Base-by-base conservation (phyloP, 2,888 invertebrate genomes). In the Eretmocerus hayati region DNA sequence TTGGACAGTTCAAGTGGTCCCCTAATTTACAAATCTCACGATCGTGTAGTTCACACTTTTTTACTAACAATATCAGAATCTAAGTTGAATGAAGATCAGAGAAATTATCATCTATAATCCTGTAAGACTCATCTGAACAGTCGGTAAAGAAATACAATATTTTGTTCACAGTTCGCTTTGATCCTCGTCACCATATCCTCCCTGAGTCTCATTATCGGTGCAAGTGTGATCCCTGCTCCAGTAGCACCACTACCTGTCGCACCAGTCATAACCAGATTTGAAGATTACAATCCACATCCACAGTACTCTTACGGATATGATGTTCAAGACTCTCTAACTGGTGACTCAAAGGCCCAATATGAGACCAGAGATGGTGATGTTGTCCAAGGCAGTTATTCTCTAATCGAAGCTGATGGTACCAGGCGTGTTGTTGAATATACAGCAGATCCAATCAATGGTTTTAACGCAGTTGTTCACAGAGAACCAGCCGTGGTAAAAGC, bases 171-270 rank as follows among this genome's bases (percentile, higher is more conserved):
- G 26, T 9, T 36, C 5, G 13, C 9, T n/a, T n/a, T 33, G 33
- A n/a, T 18, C 19, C 18, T 19, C 19, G 19, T 36, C 15, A 30
- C 30, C 6, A 37, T 21, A 1, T n/a, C 21, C 3, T 8, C 32
- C 15, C 22, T 45, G n/a, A 41, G 32, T 1, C 3, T 70, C 75
- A 42, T n/a, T n/a, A n/a, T 15, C n/a, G n/a, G 15, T 13, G 33
- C 33, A 5, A 5, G n/a, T 15, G 33, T 33, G 9, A 69, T 75
- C 20, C 74, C 52, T 44, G 79, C 75, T 59, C 79, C 77, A 1
- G 61, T 66, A 13, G 56, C 62, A 2, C 60, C 65, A 4, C 60
- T 58, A 3, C 57, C 59, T 4, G 55, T 57, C 26, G 49, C 55
- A 11, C 60, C 65, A 4, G 60, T 57, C n/a, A 50, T 62, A 9